phyloP scores from a whole-genome alignment of 1,140 invertebrate genomes.

The Plutomurus gul region DNA sequence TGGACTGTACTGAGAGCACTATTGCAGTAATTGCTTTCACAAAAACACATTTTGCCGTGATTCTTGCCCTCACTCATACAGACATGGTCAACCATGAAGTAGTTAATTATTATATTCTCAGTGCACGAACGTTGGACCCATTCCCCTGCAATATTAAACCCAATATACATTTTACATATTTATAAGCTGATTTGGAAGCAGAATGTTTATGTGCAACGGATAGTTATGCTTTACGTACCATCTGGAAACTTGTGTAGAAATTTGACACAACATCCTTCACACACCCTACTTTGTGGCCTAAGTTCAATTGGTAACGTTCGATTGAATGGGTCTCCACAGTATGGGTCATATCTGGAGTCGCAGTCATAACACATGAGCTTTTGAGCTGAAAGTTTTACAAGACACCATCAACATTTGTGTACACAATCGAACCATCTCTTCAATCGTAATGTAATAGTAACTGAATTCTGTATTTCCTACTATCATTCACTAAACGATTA shows the following conservation, averaged over 20 bases:
- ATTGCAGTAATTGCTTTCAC: conserved; percentile 94
- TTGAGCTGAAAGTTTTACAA: conserved; percentile 26
- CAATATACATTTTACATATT: not conserved
- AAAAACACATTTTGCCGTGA: conserved; percentile 96
- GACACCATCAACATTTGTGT: too few relatives aligned
- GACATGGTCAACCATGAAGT: conserved; percentile 97
- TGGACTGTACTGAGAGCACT: conserved; percentile 3
- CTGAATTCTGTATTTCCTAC: too few relatives aligned
- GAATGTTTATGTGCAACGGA: not conserved
- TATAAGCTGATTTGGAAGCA: not conserved
- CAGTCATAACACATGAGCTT: conserved; percentile 73
- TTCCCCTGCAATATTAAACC: conserved; percentile 68
- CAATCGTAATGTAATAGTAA: too few relatives aligned
- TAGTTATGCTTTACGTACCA: conserved; percentile 65
- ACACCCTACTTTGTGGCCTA: conserved; percentile 80
- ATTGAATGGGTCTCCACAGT: conserved; percentile 89
- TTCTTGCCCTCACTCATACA: conserved; percentile 97
- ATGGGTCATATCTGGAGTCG: conserved; percentile 83
- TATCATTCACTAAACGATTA: too few relatives aligned
- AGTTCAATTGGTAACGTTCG: conserved; percentile 67
- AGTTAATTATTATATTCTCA: conserved; percentile 88
- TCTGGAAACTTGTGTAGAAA: conserved; percentile 87
- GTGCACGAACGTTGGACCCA: conserved; percentile 87
- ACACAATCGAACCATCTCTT: too few relatives aligned
- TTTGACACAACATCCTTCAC: conserved; percentile 92